phyloP scores from a whole-genome alignment of 1,140 invertebrate species.

The Chrysomallon squamiferum region DNA sequence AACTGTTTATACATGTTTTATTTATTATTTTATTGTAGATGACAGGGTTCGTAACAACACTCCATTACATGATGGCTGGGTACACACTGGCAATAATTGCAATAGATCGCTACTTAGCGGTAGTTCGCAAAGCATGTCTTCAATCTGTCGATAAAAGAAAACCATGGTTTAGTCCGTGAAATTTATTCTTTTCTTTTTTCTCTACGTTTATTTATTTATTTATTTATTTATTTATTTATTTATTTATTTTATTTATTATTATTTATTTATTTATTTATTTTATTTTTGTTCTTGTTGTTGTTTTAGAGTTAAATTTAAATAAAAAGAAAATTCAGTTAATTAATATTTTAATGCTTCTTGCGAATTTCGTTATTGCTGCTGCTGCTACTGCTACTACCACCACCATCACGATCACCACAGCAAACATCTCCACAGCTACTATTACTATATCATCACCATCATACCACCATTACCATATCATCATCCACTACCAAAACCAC shows the following conservation, averaged over 20 bases:
- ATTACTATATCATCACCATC: too few relatives aligned
- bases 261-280: background rate
- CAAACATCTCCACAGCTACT: too few relatives aligned
- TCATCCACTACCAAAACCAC: too few relatives aligned
- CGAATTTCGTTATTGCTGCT: too few relatives aligned
- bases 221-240: background rate
- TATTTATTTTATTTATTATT: background rate
- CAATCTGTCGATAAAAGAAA: background rate
- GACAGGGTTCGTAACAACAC: background rate
- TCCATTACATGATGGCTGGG: background rate
- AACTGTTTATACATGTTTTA: background rate
- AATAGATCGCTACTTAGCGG: conserved; percentile 2
- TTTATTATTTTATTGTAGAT: background rate
- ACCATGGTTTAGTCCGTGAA: background rate
- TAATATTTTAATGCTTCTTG: too few relatives aligned
- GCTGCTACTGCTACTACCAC: too few relatives aligned
- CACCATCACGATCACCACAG: too few relatives aligned
- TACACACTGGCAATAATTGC: conserved; percentile 2
- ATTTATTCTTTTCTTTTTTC: background rate
- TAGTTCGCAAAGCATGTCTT: background rate
- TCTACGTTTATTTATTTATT: background rate
- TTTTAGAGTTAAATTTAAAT: too few relatives aligned
- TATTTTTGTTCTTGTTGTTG: background rate
- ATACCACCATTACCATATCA: too few relatives aligned
- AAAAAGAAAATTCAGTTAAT: too few relatives aligned